phyloP scores from a whole-genome alignment of 2,888 invertebrate genomes.

The Antheraea assamensis region DNA sequence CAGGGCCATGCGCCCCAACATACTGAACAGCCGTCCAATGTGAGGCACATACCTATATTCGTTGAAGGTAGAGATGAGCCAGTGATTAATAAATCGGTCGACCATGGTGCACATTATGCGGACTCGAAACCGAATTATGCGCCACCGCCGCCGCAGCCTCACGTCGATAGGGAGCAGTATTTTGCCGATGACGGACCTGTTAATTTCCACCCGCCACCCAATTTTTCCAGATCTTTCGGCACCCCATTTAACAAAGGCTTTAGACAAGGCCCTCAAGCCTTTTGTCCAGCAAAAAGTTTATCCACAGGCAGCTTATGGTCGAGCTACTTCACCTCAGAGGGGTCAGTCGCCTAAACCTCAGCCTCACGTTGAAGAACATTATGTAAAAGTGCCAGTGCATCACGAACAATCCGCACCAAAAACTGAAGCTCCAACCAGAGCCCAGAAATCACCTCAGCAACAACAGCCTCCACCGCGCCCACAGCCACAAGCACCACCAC shows the following conservation, averaged over 20 bases:
- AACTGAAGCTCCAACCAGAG: conserved; percentile 55
- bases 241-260: conserved; percentile 65
- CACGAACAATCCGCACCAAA: conserved; percentile 54
- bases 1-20: conserved; percentile 47
- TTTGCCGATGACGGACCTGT: conserved; percentile 65
- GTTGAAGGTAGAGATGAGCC: conserved; percentile 93
- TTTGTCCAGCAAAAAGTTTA: conserved; percentile 78
- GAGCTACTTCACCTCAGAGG: conserved; percentile 68
- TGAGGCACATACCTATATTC: conserved; percentile 93
- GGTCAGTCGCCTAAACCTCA: conserved; percentile 71
- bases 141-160: conserved; percentile 57
- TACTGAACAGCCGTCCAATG: conserved; percentile 74
- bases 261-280: conserved; percentile 72
- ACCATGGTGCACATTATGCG: conserved; percentile 59
- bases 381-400: conserved; percentile 68
- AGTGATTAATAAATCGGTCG: conserved; percentile 84
- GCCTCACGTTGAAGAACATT: conserved; percentile 62
- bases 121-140: conserved; percentile 63
- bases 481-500: conserved; percentile 46
- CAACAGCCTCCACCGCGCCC: conserved; percentile 55
- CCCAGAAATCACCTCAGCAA: conserved; percentile 47
- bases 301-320: conserved; percentile 63
- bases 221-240: conserved; percentile 73
- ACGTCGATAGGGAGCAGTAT: conserved; percentile 72
- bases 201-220: conserved; percentile 68